Evolutionary conservation across 2,113 vertebrate genomes (phyloP), one percentile per base, ranked within the genome.

Genomic region (Apteryx owenii): DNA sequence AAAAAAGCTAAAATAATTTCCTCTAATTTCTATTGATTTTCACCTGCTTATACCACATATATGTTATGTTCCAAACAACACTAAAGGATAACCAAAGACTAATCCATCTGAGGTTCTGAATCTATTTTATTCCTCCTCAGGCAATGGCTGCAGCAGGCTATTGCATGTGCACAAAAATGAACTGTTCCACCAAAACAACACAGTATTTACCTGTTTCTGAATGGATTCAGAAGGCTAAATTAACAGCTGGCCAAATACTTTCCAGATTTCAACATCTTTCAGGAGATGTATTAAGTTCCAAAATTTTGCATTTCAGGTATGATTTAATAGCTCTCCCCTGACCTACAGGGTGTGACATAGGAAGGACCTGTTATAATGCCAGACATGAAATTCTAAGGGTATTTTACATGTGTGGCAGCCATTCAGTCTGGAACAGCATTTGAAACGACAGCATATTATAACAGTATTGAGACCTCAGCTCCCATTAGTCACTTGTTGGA

Each of bases 331-430:
- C 36, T 70, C 53, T 7, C 36, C 68, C 50, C 40, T 7, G 19
- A 8, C 17, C 12, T 19, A 23, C 11, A 89, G n/a, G 10, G 19
- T 3, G 2, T 11, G 14, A 31, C 44, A 18, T 0, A 31, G 50
- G 23, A 81, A 82, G 36, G 36, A 87, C 21, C 4, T 42, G 26
- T 50, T 38, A 17, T 23, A 31, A 21, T 20, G 50, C n/a, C 44
- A 81, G 38, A 58, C 38, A 23, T 64, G 50, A 81, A 90, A 50
- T 28, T 66, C 58, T 14, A 50, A 33, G 51, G 18, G 20, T 19
- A 20, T 64, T 81, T 90, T 51, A 61, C 1, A 0, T 2, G 4
- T 16, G 14, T 40, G 28, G n/a, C 85, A 82, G 53, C 58, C 44
- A 14, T 58, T 68, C 89, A 72, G 64, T 22, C 69, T 69, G 33